Evolutionary conservation across 2,888 invertebrate genomes (phyloP), one percentile per base, ranked within the genome.

Genomic region (Sepioteuthis lessoniana): DNA sequence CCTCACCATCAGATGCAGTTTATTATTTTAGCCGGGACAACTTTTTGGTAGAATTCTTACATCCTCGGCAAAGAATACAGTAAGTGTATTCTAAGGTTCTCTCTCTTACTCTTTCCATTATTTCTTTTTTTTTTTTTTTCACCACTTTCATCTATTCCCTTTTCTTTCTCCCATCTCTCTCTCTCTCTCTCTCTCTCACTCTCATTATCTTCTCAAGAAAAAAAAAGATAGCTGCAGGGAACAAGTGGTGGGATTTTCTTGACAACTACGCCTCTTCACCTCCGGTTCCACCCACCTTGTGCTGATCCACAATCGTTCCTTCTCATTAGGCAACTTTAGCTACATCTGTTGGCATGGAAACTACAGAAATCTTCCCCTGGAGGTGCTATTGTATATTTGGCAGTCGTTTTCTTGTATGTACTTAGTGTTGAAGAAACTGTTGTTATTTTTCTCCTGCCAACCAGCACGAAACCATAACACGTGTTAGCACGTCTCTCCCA

Each of bases 81-180:
- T n/a, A n/a, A n/a, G n/a, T n/a, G n/a, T n/a, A n/a, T n/a, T n/a
- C n/a, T n/a, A n/a, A n/a, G n/a, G n/a, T n/a, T n/a, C n/a, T n/a
- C n/a, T n/a, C 55, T 55, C 55, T 55, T 21, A 25, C 55, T 55
- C 55, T 25, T 55, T n/a, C n/a, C n/a, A n/a, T n/a, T n/a, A n/a
- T n/a, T 47, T 55, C 55, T 55, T 21, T 55, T 25, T 55, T 21
- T 25, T 5, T 25, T 1, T 25, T 25, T 25, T 25, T 35, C 16
- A 0, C 76, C n/a, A 10, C 0, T 19, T 1, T n/a, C 1, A n/a
- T n/a, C 76, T n/a, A 31, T n/a, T n/a, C 31, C 76, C n/a, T n/a
- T n/a, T n/a, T 76, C 76, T 76, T n/a, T 76, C 76, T 76, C 76
- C n/a, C 76, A n/a, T 76, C 76, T 76, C 76, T 76, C 76, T 76